Evolutionary conservation across 1,140 invertebrate genomes (phyloP).

Genomic region (Archegozetes longisetosus): DNA sequence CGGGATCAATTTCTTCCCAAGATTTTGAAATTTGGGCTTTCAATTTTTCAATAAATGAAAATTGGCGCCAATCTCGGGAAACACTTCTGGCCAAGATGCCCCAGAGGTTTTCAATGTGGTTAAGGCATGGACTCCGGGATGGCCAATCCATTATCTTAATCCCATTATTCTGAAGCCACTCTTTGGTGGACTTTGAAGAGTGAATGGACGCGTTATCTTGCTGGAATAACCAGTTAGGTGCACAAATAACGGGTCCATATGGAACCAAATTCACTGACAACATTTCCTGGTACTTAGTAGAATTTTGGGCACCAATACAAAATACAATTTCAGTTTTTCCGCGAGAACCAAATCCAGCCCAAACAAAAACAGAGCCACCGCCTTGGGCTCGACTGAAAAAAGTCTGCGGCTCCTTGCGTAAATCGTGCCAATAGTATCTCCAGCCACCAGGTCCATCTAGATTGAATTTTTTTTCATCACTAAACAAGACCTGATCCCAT

Average conservation of each 20-base stretch:
- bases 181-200: neutral
- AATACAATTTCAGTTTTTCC: neutral
- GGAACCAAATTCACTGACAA: neutral
- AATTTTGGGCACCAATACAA: conserved; percentile 4
- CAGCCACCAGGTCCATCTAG: conserved; percentile 19
- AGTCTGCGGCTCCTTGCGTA: conserved; percentile 9
- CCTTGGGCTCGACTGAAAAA: conserved; percentile 6
- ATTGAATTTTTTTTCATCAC: conserved; percentile 19
- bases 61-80: neutral
- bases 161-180: neutral
- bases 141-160: no score
- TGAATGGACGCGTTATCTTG: conserved; percentile 11
- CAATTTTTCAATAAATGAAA: no score
- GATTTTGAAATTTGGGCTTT: no score
- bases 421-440: conserved; percentile 10
- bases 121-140: neutral
- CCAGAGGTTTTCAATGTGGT: conserved; percentile 15
- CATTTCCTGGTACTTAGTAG: conserved; percentile 2
- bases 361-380: conserved; percentile 16
- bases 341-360: neutral
- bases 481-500: conserved; percentile 4
- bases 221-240: neutral
- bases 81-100: neutral
- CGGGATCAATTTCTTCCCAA: no score
- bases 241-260: neutral